Evolutionary conservation across 53 echinoderm and acorn worm species (phyloP), one percentile per base, ranked within the genome.

Genomic region (Astropecten irregularis): DNA sequence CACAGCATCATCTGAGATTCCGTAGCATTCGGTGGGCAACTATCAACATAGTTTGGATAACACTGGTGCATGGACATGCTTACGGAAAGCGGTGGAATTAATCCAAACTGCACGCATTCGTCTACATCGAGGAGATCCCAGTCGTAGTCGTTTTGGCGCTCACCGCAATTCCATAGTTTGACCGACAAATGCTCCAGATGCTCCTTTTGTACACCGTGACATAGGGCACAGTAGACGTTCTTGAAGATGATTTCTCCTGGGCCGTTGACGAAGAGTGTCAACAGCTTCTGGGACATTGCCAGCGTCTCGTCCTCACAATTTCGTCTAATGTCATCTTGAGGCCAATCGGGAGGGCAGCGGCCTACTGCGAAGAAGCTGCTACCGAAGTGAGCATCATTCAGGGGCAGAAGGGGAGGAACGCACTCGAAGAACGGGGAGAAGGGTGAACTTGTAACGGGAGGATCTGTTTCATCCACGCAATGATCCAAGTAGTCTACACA

Each of bases 141-240:
- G n/a, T n/a, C n/a, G n/a, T 29, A 29, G 23, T 44, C 46, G n/a
- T n/a, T n/a, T n/a, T n/a, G n/a, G n/a, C n/a, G 23, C n/a, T 44
- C 46, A 11, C 48, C 23, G 44, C 73, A 85, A 11, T 19, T 0
- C 55, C 66, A 76, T 14, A 50, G 32, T 36, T 3, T 47, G 1
- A 69, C 11, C 7, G 11, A 11, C 87, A 77, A 86, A 0, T 49
- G 35, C 14, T 57, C 21, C 6, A 86, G 34, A 8, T 68, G 46
- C n/a, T 5, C 22, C 4, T 52, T 30, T 4, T 42, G 42, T 13
- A 86, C 25, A 35, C 68, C 51, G 9, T 87, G 77, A 36, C 87
- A 87, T 0, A 87, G 0, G 20, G 87, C 76, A 31, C 87, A 87
- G 60, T 58, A 79, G 22, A 66, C 9, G 69, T 87, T 87, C 69